phyloP scores from a whole-genome alignment of 2,888 invertebrate species.

The Cyclophora punctaria region DNA sequence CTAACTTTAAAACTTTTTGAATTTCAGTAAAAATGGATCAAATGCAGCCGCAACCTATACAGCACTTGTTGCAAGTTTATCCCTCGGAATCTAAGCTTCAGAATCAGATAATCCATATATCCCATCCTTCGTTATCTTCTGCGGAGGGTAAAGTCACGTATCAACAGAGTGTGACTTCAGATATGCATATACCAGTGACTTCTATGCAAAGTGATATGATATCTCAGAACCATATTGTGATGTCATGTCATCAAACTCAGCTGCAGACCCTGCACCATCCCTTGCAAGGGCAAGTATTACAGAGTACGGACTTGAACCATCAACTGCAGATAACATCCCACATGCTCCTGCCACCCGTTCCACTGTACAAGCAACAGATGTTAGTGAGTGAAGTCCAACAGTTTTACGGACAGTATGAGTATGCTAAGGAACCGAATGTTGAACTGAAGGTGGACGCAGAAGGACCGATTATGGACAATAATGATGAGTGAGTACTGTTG shows the following conservation, averaged over 20 bases:
- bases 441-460: conserved; percentile 45
- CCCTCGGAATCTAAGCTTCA: conserved; percentile 35
- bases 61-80: conserved; percentile 58
- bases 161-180: conserved; percentile 48
- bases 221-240: conserved; percentile 51
- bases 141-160: conserved; percentile 51
- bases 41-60: conserved; percentile 40
- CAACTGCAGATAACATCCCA: conserved; percentile 54
- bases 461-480: conserved; percentile 24
- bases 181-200: conserved; percentile 45
- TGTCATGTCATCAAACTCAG: conserved; percentile 55
- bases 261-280: conserved; percentile 40
- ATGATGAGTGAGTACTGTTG: conserved; percentile 38
- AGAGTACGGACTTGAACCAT: conserved; percentile 42
- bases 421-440: conserved; percentile 44
- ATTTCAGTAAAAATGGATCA: conserved; percentile 48
- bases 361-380: conserved; percentile 50
- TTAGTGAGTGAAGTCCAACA: conserved; percentile 46
- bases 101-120: conserved; percentile 46
- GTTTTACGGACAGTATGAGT: conserved; percentile 52
- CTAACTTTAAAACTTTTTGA: no score
- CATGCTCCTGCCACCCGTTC: conserved; percentile 48
- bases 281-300: conserved; percentile 34
- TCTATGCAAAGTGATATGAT: conserved; percentile 43
- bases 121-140: conserved; percentile 44